Evolutionary conservation across 2,797 vertebrate genomes (phyloP).

Genomic region (Halcyon smyrnensis): DNA sequence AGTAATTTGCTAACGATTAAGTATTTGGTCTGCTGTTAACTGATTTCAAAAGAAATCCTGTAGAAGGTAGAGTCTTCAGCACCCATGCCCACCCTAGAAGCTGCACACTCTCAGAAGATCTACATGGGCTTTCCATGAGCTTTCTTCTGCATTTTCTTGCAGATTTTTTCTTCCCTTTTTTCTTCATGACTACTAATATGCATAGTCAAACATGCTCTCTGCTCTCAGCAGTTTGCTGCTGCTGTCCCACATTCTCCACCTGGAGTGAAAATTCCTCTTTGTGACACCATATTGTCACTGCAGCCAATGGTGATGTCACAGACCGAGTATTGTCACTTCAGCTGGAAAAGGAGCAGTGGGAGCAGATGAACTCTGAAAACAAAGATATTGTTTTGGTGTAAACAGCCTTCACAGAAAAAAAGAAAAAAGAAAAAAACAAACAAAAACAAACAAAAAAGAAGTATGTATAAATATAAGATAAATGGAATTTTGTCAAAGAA

Average conservation of each 20-base stretch:
- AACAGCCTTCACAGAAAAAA: constrained; percentile 1
- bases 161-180: not conserved
- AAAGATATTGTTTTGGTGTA: constrained; percentile 39
- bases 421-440: not conserved
- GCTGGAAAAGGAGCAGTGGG: not conserved
- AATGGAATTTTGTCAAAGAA: not conserved
- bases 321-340: not conserved
- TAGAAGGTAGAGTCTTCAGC: not conserved
- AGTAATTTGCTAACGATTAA: not conserved
- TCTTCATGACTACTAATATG: not conserved
- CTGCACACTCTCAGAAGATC: not conserved
- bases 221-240: not conserved
- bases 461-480: not conserved
- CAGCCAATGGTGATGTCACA: constrained; percentile 39
- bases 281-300: not conserved
- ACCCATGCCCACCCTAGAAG: not conserved
- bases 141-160: not conserved
- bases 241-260: not conserved
- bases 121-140: fast-evolving
- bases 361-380: constrained; percentile 8
- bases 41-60: not conserved
- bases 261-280: not conserved
- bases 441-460: not conserved
- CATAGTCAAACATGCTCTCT: not conserved
- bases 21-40: not conserved